Evolutionary conservation across 2,888 invertebrate species (phyloP).

Genomic region (Melieria omissa): DNA sequence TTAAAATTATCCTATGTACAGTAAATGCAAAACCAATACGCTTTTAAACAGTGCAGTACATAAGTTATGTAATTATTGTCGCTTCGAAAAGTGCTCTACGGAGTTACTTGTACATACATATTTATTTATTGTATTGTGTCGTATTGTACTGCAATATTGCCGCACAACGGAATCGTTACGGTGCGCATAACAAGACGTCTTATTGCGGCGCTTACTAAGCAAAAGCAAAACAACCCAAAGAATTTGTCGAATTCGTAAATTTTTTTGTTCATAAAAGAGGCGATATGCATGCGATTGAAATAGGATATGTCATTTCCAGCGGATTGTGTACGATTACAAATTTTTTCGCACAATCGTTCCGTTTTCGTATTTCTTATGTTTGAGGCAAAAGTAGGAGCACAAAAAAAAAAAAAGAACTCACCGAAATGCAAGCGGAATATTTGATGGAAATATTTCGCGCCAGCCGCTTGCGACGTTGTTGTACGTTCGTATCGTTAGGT

Average conservation of each 20-base stretch:
- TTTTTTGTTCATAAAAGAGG: background rate
- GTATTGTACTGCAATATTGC: background rate
- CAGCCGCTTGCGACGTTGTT: too few relatives aligned
- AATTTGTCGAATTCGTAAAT: background rate
- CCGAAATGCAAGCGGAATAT: too few relatives aligned
- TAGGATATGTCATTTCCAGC: conserved; percentile 34
- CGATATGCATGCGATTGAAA: conserved; percentile 18
- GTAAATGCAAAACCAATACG: too few relatives aligned
- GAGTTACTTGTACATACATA: background rate
- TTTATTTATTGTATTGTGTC: background rate
- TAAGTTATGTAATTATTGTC: too few relatives aligned
- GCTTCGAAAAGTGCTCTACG: too few relatives aligned
- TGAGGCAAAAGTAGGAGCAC: background rate
- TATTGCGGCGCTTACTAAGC: background rate
- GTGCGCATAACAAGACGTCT: background rate
- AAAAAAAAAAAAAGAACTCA: too few relatives aligned
- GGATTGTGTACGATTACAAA: background rate
- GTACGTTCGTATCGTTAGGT: too few relatives aligned
- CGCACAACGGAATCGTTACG: background rate
- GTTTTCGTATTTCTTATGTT: background rate
- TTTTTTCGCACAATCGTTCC: background rate
- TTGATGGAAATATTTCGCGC: too few relatives aligned
- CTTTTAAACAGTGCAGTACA: too few relatives aligned
- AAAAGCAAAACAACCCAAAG: background rate
- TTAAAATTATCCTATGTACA: too few relatives aligned